These are phyloP conservation scores for Oplegnathus fasciatus DNA, from an alignment of 2,113 vertebrate genomes.

Conservation along the genomic window DNA sequence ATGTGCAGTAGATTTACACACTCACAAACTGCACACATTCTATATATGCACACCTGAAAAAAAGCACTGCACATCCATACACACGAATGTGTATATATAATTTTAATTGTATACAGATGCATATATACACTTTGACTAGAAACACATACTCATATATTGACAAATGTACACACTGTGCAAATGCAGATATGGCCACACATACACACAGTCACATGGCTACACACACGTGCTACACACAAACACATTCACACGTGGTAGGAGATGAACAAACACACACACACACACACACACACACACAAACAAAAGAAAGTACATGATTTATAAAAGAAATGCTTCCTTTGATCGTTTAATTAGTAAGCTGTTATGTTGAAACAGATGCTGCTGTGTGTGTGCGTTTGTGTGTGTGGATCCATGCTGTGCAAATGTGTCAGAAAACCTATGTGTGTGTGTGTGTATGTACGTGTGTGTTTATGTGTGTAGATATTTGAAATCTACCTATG, in stretches of 20 bases:
- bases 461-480: constrained; percentile 6
- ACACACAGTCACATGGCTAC: constrained; percentile 7
- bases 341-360: constrained; percentile 55
- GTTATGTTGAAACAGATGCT: constrained; percentile 60
- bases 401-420: neutral
- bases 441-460: neutral
- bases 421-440: constrained; percentile 9
- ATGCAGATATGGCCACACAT: neutral
- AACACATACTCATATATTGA: neutral
- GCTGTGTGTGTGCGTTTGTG: constrained; percentile 9
- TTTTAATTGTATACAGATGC: no score
- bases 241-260: constrained; percentile 45
- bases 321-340: constrained; percentile 58
- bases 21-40: neutral
- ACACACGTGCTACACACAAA: constrained; percentile 40
- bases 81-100: neutral
- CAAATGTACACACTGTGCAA: neutral
- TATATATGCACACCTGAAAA: no score
- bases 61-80: neutral
- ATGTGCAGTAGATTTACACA: neutral
- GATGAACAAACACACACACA: constrained; percentile 47
- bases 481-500: neutral
- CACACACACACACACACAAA: constrained; percentile 47
- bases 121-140: no score
- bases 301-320: constrained; percentile 52